Evolutionary conservation across 2,113 vertebrate genomes (phyloP), one percentile per base, ranked within the genome.

Genomic region (Brachyhypopomus gauderio): DNA sequence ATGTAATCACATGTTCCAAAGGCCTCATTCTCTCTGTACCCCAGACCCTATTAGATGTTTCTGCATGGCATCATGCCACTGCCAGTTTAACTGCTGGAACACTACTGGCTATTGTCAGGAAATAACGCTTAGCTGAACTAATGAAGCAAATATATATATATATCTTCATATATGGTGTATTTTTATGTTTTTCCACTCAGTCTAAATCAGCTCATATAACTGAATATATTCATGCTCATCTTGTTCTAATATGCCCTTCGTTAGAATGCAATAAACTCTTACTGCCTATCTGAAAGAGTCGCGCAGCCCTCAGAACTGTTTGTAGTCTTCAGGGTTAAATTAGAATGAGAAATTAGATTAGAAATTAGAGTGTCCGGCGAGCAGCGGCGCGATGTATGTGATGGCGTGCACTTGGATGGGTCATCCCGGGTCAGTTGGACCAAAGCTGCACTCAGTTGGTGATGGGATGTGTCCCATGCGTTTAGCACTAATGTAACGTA

Each of bases 371-470:
- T 73, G 83, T 79, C 81, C 34, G 52, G 72, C 69, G 78, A 56
- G 63, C 20, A 75, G 75, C 14, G 38, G 77, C 8, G 60, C 56
- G 79, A 59, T 67, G 74, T 84, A 78, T 77, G 9, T 80, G 48
- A 76, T 70, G 70, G 77, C 82, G 67, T 12, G 58, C 36, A 74
- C 77, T 79, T 82, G n/a, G 14, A 62, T 56, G 20, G 77, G 87
- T 86, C 87, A 88, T 85, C 64, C 84, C 84, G 83, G 88, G 90
- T 84, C 86, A 86, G 75, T 56, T 19, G 80, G 70, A 60, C 22
- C 27, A 58, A 59, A 67, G 71, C 36, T 59, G 66, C 38, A 78
- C 76, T 64, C 79, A 3, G 27, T 55, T 87, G 38, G 66, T 41
- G 62, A 64, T 52, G 63, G 3, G 14, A 45, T 72, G 71, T 41